phyloP scores from a whole-genome alignment of 2,113 vertebrate species.

The Cygnus buccinator region DNA sequence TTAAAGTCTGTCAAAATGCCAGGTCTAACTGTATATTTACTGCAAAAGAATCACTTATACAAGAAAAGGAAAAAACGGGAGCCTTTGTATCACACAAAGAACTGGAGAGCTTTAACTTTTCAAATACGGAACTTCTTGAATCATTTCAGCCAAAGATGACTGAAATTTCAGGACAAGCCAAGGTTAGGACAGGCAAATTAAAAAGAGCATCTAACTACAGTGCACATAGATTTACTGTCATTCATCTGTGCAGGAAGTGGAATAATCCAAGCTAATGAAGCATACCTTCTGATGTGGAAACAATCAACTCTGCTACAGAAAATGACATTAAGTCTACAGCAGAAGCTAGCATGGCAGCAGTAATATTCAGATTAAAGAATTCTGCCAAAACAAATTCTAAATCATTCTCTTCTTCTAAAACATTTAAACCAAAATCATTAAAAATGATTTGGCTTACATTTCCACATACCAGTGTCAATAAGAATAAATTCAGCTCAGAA shows the following conservation, averaged over 20 bases:
- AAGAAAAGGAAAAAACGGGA: neutral
- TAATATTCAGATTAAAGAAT: slow-evolving; percentile 51
- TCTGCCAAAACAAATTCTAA: slow-evolving; percentile 58
- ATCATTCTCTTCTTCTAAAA: slow-evolving; percentile 34
- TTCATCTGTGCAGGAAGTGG: slow-evolving; percentile 35
- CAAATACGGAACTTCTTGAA: neutral
- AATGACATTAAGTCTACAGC: slow-evolving; percentile 29
- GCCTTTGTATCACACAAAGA: neutral
- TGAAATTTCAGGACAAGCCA: slow-evolving; percentile 10
- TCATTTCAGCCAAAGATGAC: slow-evolving; percentile 12
- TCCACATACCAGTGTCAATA: neutral
- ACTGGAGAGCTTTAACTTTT: neutral
- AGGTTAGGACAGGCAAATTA: slow-evolving; percentile 38
- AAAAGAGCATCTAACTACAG: neutral
- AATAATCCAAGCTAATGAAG: slow-evolving; percentile 65
- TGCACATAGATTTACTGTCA: slow-evolving; percentile 30
- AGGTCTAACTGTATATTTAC: neutral
- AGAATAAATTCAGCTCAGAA: slow-evolving; percentile 9
- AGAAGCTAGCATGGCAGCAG: slow-evolving; percentile 38
- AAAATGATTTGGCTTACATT: slow-evolving; percentile 40
- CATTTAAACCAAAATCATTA: slow-evolving; percentile 27
- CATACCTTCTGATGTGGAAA: slow-evolving; percentile 36
- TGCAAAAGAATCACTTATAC: neutral
- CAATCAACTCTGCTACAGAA: slow-evolving; percentile 30
- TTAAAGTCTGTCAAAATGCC: neutral